Percentiles rank a stretch among this genome's conserved stretches.
These are phyloP conservation scores for Siniperca knerii DNA, from an alignment of 2,113 vertebrate genomes.

Conservation along the genomic window DNA sequence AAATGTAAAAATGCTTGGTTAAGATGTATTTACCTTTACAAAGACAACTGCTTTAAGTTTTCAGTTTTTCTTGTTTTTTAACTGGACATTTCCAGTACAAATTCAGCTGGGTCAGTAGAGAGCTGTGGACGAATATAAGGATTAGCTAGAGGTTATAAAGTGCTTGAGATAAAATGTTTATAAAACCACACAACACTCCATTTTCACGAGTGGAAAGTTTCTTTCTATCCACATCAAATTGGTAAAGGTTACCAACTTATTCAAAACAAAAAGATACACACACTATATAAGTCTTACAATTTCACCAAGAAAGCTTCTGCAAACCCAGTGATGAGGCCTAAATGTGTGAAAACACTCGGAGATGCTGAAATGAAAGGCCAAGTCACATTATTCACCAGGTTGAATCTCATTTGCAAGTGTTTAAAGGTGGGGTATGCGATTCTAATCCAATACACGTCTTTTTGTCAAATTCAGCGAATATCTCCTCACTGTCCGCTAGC, in stretches of 20 bases:
- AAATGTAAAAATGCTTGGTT: constrained; percentile 61
- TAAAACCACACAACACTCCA: constrained; percentile 79
- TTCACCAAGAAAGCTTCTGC: constrained; percentile 52
- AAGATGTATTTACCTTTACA: constrained; percentile 62
- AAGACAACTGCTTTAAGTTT: constrained; percentile 55
- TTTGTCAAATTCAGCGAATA: too few relatives aligned
- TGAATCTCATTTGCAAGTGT: constrained; percentile 68
- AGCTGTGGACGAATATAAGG: constrained; percentile 77
- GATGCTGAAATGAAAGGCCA: constrained; percentile 46
- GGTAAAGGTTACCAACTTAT: constrained; percentile 62
- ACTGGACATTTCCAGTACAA: constrained; percentile 68
- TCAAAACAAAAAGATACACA: constrained; percentile 47
- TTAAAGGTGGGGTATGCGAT: neutral
- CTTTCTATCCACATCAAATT: constrained; percentile 59
- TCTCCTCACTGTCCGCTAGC: too few relatives aligned
- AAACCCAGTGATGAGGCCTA: constrained; percentile 40
- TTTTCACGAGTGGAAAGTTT: constrained; percentile 73
- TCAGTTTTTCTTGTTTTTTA: constrained; percentile 16
- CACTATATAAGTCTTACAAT: constrained; percentile 53
- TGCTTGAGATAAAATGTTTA: constrained; percentile 87
- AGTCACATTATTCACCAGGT: constrained; percentile 66
- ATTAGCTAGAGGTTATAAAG: constrained; percentile 87
- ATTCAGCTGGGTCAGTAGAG: constrained; percentile 70
- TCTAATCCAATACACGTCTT: too few relatives aligned
- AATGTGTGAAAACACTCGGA: constrained; percentile 56